These are phyloP conservation scores for Macropus fuliginosus DNA, from an alignment of 2,797 vertebrate genomes.

Conservation along the genomic window DNA sequence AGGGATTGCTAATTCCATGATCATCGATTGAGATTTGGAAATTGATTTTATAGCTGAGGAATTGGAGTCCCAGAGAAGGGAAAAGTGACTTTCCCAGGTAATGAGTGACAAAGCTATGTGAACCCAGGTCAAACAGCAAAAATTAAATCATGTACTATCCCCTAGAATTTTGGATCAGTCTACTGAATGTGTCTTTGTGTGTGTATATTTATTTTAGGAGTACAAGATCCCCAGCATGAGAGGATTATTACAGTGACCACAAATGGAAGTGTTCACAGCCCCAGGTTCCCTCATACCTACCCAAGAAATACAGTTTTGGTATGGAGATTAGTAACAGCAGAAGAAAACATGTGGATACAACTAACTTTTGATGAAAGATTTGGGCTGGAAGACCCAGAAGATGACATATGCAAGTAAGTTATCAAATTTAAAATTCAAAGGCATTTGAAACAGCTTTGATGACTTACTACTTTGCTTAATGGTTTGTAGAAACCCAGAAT, in stretches of 20 bases:
- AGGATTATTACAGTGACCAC: conserved; percentile 93
- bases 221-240: conserved; percentile 96
- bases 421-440: conserved; percentile 12
- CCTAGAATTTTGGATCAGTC: neutral
- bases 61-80: neutral
- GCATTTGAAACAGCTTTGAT: neutral
- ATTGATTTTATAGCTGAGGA: neutral
- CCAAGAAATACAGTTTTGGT: conserved; percentile 92
- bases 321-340: conserved; percentile 93
- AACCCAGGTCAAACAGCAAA: neutral
- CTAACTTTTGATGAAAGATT: conserved; percentile 96
- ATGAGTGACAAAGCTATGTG: neutral
- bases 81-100: neutral
- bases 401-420: conserved; percentile 98
- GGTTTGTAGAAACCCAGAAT: neutral
- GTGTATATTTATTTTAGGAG: conserved; percentile 88
- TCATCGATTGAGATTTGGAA: neutral
- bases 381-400: conserved; percentile 97
- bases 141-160: neutral
- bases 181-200: conserved; percentile 48
- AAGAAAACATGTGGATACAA: conserved; percentile 93
- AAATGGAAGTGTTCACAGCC: conserved; percentile 95
- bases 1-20: neutral
- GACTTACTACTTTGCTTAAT: neutral
- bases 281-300: conserved; percentile 94